A percentile compares a stretch with the other conserved stretches of the same genome.
Evolutionary conservation across 2,113 vertebrate genomes (phyloP).

Genomic region (Girardinichthys multiradiatus): DNA sequence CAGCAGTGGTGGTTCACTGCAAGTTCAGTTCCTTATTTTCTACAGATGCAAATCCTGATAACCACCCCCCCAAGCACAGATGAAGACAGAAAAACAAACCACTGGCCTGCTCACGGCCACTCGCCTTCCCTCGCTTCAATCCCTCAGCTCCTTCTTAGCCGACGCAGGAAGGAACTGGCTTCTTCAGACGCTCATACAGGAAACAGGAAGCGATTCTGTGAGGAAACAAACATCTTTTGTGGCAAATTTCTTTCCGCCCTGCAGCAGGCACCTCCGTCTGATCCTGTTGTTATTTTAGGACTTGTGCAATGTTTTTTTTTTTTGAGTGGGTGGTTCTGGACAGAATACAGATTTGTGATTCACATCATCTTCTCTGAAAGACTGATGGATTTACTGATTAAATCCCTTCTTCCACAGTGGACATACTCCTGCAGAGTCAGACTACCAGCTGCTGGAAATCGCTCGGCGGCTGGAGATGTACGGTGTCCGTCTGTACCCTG

Average conservation of each 20-base stretch:
- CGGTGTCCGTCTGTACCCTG: constrained; percentile 89
- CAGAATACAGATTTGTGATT: too few relatives aligned
- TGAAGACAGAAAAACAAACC: constrained; percentile 22
- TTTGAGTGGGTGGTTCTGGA: too few relatives aligned
- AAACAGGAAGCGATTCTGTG: constrained; percentile 74
- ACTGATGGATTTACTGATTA: neutral
- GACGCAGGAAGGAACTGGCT: constrained; percentile 68
- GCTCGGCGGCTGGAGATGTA: constrained; percentile 95
- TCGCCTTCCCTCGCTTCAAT: neutral
- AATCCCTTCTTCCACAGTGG: constrained; percentile 77
- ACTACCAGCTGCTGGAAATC: constrained; percentile 94
- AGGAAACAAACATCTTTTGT: constrained; percentile 47
- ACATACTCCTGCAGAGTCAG: constrained; percentile 93
- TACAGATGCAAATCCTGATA: constrained; percentile 7
- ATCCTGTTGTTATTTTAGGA: constrained; percentile 26
- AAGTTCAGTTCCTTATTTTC: constrained; percentile 30
- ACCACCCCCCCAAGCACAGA: neutral
- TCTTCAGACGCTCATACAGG: constrained; percentile 71
- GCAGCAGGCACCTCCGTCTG: constrained; percentile 2
- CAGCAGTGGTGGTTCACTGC: too few relatives aligned
- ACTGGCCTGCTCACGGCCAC: neutral
- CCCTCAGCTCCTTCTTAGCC: neutral
- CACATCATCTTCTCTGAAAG: neutral
- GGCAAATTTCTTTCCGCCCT: constrained; percentile 33
- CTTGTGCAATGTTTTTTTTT: constrained; percentile 1